These are phyloP conservation scores for Xylocampa areola DNA, from an alignment of 2,888 invertebrate species.

Conservation along the genomic window DNA sequence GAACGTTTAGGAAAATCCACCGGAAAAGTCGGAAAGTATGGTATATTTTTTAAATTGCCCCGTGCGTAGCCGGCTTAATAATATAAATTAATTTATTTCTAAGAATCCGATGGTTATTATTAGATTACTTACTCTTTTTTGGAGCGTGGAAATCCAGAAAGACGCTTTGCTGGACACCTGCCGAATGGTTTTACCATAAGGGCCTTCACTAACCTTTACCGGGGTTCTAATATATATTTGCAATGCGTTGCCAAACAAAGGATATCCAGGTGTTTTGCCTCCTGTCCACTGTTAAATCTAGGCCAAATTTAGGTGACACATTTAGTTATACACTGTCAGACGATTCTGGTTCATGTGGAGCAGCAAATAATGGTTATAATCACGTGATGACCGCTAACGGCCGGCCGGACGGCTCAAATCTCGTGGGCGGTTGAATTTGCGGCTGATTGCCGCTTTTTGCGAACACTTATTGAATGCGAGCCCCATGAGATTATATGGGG, in stretches of 20 bases:
- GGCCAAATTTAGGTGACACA: background rate
- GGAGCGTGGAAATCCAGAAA: no score
- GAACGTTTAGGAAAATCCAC: no score
- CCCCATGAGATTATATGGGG: conserved; percentile 58
- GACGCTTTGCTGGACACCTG: no score
- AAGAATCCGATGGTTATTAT: no score
- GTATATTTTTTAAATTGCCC: no score
- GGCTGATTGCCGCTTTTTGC: conserved; percentile 69
- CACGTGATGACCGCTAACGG: conserved; percentile 24
- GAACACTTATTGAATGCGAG: conserved; percentile 65
- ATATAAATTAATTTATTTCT: no score
- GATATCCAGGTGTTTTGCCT: background rate
- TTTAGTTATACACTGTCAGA: background rate
- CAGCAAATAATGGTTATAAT: conserved; percentile 26
- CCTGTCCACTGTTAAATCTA: background rate
- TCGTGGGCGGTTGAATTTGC: conserved; percentile 64
- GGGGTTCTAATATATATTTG: no score
- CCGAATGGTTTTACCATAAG: no score
- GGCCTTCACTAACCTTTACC: no score
- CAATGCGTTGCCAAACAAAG: background rate
- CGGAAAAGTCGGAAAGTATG: no score
- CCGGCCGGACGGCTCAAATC: conserved; percentile 56
- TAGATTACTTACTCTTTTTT: no score
- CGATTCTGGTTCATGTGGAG: conserved; percentile 8
- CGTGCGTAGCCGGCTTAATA: no score